Evolutionary conservation across 2,797 vertebrate species (phyloP), one percentile per base, ranked within the genome.

Genomic region (Glyptemys insculpta): DNA sequence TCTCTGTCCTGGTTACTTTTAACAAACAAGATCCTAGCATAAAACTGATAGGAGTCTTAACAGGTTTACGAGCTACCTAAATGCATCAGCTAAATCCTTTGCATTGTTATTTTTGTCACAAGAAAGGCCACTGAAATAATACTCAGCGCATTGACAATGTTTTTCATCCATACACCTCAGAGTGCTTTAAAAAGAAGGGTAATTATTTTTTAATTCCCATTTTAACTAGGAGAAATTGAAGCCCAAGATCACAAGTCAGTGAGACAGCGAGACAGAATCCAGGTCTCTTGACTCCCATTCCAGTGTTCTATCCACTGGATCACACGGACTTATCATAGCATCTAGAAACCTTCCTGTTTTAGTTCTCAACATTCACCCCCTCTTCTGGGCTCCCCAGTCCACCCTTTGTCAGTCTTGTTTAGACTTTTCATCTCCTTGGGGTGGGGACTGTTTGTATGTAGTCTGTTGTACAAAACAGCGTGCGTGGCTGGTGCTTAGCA

Each of bases 41-140:
- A 41, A 74, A 0, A 0, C 54, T n/a, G 44, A 12, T 27, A 80
- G 14, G 3, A 34, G 0, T 0, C 0, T 78, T 78, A 47, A 44
- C 49, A 79, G 31, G 74, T 27, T 49, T 6, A 15, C 4, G 83
- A 87, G 88, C 31, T 82, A 86, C 85, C 86, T 83, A 86, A 88
- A 57, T 4, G 86, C 15, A 74, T 29, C 89, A 87, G 57, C 81
- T 59, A 16, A 87, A 57, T 34, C 34, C 83, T 88, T 50, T 0
- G 1, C 50, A 53, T 15, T 21, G 87, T 80, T 41, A 11, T 0
- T 1, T 12, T 41, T 5, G 87, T 37, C 92, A 88, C 82, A 52
- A 25, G 8, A 1, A 79, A 93, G 86, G 78, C 4, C 0, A 12
- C 74, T 1, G 5, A 7, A 83, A 84, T n/a, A 62, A 1, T 62